Base-by-base conservation (phyloP, 2,888 invertebrate genomes). In the Drosophila paranaensis region DNA sequence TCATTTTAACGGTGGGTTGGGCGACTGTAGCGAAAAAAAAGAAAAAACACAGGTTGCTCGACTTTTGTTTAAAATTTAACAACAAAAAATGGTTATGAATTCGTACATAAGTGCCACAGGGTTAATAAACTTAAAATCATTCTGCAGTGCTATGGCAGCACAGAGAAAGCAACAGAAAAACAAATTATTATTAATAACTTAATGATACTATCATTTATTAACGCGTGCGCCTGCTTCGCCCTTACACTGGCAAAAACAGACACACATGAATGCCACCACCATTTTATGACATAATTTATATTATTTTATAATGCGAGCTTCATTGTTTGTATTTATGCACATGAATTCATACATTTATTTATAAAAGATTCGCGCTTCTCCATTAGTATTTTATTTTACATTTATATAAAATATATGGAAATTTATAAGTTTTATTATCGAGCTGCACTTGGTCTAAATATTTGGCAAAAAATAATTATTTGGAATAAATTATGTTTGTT, bases 161-260 rank as follows among this genome's bases (percentile, higher is more conserved):
- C 33, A 25, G 43, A 60, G 45, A 33, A 53, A 20, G 46, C 45
- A 30, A 35, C 2, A 35, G 3, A n/a, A 16, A 16, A 51, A 42
- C 90, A 88, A 88, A 86, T 86, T 67, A 77, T 86, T 82, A 88
- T 86, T 86, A 90, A 87, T 87, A 89, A 84, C 74, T 87, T 84
- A 81, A 87, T 84, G 71, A 81, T 81, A 74, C 76, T 77, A 89
- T 89, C 76, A 77, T 84, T 87, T 87, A 79, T 79, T 74, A 63
- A 2, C 62, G 60, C 53, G 51, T 62, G 58, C 45, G 20, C 30
- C 50, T 40, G 51, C 54, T 62, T 67, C 61, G n/a, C 35, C 65
- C 61, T 51, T 39, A 73, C 30, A 54, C 64, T 16, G 14, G 48
- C 66, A 69, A 27, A 45, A 42, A 20, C 20, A 20, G 2, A 20